Conservation (phyloP, 2,888 invertebrate species). For the Drosophila paracracens region DNA sequence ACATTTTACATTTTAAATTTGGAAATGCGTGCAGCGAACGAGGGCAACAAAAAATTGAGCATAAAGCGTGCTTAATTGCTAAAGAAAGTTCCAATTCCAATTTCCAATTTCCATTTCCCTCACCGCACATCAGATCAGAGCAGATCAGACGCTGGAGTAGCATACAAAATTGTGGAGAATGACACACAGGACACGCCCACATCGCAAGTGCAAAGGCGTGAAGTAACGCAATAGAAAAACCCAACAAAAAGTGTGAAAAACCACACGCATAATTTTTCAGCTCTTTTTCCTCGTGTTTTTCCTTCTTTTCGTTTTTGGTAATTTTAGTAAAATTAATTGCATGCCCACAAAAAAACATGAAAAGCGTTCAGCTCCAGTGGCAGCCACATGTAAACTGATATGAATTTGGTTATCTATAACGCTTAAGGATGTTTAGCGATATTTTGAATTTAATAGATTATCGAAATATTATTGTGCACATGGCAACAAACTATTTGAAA, state of each 20-base stretch:
- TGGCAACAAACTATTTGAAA: no score
- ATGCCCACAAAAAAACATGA: conserved; percentile 16
- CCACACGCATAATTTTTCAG: conserved; percentile 58
- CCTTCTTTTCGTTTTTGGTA: conserved; percentile 53
- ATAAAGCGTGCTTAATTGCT: conserved; percentile 78
- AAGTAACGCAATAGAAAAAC: conserved; percentile 38
- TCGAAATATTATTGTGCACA: no score
- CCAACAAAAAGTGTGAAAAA: conserved; percentile 69
- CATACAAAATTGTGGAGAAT: conserved; percentile 74
- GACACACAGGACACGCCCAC: conserved; percentile 68
- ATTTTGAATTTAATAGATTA: neutral
- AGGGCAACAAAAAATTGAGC: conserved; percentile 67
- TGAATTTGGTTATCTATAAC: conserved; percentile 34
- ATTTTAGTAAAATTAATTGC: conserved; percentile 83
- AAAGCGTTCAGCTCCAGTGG: conserved; percentile 45
- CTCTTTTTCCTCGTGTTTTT: conserved; percentile 18
- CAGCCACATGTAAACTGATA: conserved; percentile 55
- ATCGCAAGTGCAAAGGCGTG: conserved; percentile 65
- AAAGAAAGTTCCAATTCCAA: conserved; percentile 70
- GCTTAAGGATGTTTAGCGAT: neutral
- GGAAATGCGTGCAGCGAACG: conserved; percentile 59
- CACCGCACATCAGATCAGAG: conserved; percentile 17
- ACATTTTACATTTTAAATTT: neutral
- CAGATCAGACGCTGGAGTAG: conserved; percentile 70
- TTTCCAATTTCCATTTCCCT: conserved; percentile 43